These are phyloP conservation scores for Diploscapter pachys DNA, from an alignment of 1,140 invertebrate species.

Conservation along the genomic window DNA sequence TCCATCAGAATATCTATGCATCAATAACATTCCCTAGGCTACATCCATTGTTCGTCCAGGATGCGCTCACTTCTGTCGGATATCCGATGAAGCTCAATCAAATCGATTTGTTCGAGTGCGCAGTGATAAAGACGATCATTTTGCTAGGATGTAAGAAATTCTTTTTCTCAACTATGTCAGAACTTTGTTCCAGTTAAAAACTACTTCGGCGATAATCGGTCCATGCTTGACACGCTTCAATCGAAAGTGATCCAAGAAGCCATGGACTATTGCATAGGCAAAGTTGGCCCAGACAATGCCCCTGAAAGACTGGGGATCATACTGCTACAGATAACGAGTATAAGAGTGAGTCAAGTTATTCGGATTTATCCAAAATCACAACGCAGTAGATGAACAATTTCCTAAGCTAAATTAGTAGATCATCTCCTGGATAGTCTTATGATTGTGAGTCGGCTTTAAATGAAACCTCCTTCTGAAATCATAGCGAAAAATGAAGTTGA, in stretches of 20 bases:
- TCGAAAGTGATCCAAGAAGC: constrained; percentile 3
- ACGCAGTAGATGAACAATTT: too few species aligned
- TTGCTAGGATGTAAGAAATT: constrained; percentile 15
- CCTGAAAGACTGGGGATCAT: constrained; percentile 19
- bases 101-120: constrained; percentile 24
- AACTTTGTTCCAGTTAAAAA: neutral
- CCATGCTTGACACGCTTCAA: neutral
- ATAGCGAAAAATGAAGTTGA: too few species aligned
- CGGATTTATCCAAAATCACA: too few species aligned
- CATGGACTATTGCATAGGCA: constrained; percentile 6
- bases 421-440: too few species aligned
- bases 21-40: constrained; percentile 4
- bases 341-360: neutral
- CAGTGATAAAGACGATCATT: constrained; percentile 24
- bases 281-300: constrained; percentile 8
- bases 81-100: constrained; percentile 14
- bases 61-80: constrained; percentile 20
- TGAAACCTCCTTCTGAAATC: too few species aligned
- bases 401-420: too few species aligned
- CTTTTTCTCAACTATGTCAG: too few species aligned
- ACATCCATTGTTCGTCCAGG: constrained; percentile 20
- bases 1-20: too few species aligned
- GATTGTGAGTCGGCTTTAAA: too few species aligned
- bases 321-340: constrained; percentile 17
- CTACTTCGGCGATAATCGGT: constrained; percentile 8